Evolutionary conservation across 2,888 invertebrate species (phyloP).

Genomic region (Clepsis dumicolana): DNA sequence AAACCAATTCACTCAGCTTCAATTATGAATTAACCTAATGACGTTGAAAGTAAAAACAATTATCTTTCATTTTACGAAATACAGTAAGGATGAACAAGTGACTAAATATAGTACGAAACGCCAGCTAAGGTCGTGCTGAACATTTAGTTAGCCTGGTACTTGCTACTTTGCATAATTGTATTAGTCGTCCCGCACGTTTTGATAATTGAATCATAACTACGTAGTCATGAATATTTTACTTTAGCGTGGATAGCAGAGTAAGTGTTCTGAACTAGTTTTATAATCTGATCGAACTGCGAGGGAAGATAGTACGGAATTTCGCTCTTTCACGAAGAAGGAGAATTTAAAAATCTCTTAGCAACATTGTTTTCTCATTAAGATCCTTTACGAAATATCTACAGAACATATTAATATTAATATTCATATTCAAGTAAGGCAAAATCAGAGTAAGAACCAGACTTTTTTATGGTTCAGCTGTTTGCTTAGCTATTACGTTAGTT

Average conservation of each 20-base stretch:
- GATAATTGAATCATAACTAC: conserved; percentile 43
- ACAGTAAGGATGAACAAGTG: conserved; percentile 31
- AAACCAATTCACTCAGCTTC: conserved; percentile 22
- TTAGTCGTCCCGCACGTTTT: conserved; percentile 43
- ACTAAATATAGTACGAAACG: conserved; percentile 33
- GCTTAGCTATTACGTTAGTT: no score
- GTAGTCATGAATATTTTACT: conserved; percentile 39
- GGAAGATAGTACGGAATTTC: not conserved
- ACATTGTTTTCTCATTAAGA: not conserved
- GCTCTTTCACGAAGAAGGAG: not conserved
- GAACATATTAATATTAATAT: no score
- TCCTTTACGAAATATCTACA: not conserved
- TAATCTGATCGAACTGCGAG: conserved; percentile 3
- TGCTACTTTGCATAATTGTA: conserved; percentile 41
- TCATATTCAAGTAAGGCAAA: no score
- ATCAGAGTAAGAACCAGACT: no score
- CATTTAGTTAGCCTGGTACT: conserved; percentile 39
- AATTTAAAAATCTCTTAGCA: not conserved
- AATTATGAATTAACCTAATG: conserved; percentile 32
- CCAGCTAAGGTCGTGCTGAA: conserved; percentile 28
- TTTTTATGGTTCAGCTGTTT: no score
- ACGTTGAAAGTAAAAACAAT: conserved; percentile 37
- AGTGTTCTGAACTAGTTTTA: conserved; percentile 23
- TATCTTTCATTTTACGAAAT: conserved; percentile 32
- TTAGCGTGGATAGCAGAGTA: conserved; percentile 12